A percentile compares a stretch with the other conserved stretches of the same genome.
Conservation (phyloP, 2,113 vertebrate species). For the Sinocyclocheilus anshuiensis region DNA sequence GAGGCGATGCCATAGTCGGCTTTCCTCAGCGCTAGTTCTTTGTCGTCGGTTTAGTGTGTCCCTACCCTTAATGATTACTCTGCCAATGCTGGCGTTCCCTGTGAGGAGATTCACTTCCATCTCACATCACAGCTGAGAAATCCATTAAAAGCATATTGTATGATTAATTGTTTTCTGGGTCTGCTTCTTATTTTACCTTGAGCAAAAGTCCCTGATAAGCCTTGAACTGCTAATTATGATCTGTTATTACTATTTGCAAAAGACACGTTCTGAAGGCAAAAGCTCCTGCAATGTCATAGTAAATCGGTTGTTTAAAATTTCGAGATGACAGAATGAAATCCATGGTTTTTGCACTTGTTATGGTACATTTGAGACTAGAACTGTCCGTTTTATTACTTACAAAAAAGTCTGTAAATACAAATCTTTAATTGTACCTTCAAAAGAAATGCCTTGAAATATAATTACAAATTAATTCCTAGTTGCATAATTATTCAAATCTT, state of each 20-base stretch:
- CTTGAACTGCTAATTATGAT: not conserved
- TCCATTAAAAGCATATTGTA: not conserved
- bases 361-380: not conserved
- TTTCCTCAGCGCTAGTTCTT: too few species aligned
- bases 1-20: too few species aligned
- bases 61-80: not conserved
- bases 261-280: not conserved
- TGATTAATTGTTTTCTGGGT: conserved; percentile 6
- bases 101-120: conserved; percentile 17
- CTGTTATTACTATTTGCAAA: not conserved
- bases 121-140: not conserved
- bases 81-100: not conserved
- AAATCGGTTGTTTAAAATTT: not conserved
- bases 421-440: not conserved
- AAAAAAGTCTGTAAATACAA: not conserved
- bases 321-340: not conserved
- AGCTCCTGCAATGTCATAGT: not conserved
- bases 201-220: not conserved
- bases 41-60: too few species aligned
- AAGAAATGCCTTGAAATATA: not conserved
- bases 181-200: not conserved
- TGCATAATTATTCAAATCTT: not conserved
- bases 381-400: not conserved
- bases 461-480: too few species aligned
- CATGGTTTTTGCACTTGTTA: not conserved